Conservation (phyloP, 2,888 invertebrate species). For the Eupithecia inturbata region DNA sequence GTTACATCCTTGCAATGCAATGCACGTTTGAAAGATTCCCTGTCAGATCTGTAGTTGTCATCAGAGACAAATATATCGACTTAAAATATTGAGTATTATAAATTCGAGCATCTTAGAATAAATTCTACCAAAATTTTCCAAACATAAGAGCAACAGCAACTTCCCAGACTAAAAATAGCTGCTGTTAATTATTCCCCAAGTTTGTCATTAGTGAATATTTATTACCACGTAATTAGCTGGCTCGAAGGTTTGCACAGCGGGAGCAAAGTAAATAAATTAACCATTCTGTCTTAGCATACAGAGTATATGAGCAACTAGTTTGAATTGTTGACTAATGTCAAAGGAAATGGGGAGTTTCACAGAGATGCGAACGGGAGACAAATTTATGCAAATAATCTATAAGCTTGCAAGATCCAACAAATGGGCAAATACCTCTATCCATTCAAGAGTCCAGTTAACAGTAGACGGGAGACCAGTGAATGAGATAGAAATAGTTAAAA, state of each 20-base stretch:
- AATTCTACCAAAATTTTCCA: not conserved
- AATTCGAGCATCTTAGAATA: not conserved
- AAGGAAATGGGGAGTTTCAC: slow-evolving; percentile 53
- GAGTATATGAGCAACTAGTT: slow-evolving; percentile 52
- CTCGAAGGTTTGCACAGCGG: slow-evolving; percentile 68
- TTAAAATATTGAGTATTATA: not conserved
- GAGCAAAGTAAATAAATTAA: slow-evolving; percentile 69
- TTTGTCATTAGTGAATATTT: slow-evolving; percentile 73
- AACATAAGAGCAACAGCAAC: slow-evolving; percentile 2
- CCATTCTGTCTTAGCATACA: slow-evolving; percentile 58
- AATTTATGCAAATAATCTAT: not conserved
- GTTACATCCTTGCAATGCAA: not conserved
- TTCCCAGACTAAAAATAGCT: slow-evolving; percentile 58
- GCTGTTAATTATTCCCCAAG: slow-evolving; percentile 74
- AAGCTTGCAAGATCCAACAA: not conserved
- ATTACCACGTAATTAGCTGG: slow-evolving; percentile 66
- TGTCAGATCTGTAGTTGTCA: not conserved
- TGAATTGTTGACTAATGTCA: slow-evolving; percentile 54
- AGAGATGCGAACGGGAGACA: slow-evolving; percentile 9
- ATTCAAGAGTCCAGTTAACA: not conserved
- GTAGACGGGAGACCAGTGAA: not conserved
- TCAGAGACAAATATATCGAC: not conserved
- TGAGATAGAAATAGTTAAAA: no score
- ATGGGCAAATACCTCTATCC: not conserved
- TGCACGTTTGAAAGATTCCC: not conserved